A percentile compares a stretch with the other conserved stretches of the same genome.
Evolutionary conservation across 1,140 invertebrate species (phyloP).

Genomic region (Rhynchophorus ferrugineus): DNA sequence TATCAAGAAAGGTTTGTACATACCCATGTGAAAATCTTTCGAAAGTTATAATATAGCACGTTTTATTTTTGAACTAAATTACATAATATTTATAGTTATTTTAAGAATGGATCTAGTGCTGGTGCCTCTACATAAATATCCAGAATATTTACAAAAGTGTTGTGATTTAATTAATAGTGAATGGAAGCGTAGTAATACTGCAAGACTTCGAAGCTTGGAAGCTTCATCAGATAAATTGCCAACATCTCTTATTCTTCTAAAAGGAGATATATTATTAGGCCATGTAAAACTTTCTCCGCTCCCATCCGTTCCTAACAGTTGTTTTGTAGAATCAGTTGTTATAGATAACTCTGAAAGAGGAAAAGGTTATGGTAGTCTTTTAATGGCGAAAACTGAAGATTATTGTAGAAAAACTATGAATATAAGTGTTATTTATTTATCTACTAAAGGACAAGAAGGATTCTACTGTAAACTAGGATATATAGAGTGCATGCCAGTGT

Average conservation of each 20-base stretch:
- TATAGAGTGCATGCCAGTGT: conserved; percentile 56
- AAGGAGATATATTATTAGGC: conserved; percentile 54
- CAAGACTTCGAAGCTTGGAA: conserved; percentile 61
- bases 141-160: conserved; percentile 57
- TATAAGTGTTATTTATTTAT: conserved; percentile 60
- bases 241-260: conserved; percentile 59
- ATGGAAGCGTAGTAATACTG: conserved; percentile 69
- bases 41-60: too few species aligned
- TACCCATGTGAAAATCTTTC: too few species aligned
- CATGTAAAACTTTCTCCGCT: conserved; percentile 67
- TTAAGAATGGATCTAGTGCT: conserved; percentile 42
- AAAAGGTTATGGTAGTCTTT: conserved; percentile 62
- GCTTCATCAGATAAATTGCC: conserved; percentile 64
- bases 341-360: conserved; percentile 59
- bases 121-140: conserved; percentile 59
- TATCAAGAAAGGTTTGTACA: too few species aligned
- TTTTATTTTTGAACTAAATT: too few species aligned
- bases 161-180: conserved; percentile 69
- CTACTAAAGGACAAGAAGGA: conserved; percentile 66
- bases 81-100: too few species aligned
- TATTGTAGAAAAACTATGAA: conserved; percentile 54
- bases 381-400: conserved; percentile 62
- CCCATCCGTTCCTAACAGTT: conserved; percentile 54
- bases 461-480: conserved; percentile 74
- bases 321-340: conserved; percentile 71